Conservation (phyloP, 2,113 vertebrate species). For the Taurulus bubalis region DNA sequence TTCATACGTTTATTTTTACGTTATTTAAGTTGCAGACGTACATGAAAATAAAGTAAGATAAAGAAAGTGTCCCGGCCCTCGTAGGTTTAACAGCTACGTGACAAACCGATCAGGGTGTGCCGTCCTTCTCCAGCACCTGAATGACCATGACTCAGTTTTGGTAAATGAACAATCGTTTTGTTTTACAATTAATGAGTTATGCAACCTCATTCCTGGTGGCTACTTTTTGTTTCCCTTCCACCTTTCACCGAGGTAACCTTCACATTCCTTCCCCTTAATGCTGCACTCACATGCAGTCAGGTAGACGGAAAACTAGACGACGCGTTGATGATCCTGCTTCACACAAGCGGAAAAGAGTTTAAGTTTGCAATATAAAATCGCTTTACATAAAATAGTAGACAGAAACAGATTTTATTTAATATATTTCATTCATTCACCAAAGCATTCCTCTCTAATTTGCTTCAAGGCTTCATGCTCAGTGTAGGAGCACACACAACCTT, state of each 20-base stretch:
- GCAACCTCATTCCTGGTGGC: background rate
- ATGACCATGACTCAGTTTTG: conserved; percentile 32
- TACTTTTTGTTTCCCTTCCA: background rate
- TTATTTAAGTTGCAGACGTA: background rate
- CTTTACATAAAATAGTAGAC: background rate
- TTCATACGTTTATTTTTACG: background rate
- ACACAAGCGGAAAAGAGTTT: background rate
- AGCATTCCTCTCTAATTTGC: conserved; percentile 29
- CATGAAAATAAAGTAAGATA: too few relatives aligned
- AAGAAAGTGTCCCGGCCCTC: background rate
- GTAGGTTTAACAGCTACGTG: conserved; percentile 11
- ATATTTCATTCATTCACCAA: background rate
- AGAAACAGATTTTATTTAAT: background rate
- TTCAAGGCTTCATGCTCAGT: conserved; percentile 22
- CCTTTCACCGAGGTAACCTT: background rate
- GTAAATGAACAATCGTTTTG: conserved; percentile 18
- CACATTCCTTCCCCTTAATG: background rate
- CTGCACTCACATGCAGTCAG: background rate
- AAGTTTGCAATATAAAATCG: background rate
- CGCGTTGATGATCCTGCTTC: too few relatives aligned
- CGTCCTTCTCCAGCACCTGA: conserved; percentile 17
- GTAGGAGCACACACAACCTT: conserved; percentile 10
- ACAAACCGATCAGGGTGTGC: conserved; percentile 50
- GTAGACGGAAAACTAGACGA: background rate
- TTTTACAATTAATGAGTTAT: conserved; percentile 13